Base-by-base conservation (phyloP, 2,888 invertebrate genomes). In the Zaprionus obscuricornis region DNA sequence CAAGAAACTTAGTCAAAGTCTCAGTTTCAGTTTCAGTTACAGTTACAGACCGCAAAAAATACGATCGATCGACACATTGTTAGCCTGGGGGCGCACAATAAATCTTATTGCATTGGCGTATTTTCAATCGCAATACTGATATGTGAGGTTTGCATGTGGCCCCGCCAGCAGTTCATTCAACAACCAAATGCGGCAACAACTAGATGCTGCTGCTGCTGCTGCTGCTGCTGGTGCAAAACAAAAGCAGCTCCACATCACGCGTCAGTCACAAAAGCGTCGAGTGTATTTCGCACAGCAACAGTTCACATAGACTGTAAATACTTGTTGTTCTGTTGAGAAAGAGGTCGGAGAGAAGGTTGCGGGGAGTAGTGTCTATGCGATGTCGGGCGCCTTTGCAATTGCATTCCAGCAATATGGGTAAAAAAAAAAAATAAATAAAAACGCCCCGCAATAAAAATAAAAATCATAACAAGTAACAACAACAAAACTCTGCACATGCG, bases 1-100 rank as follows among this genome's bases (percentile, higher is more conserved):
- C n/a, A n/a, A n/a, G n/a, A n/a, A n/a, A n/a, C n/a, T n/a, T n/a
- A n/a, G n/a, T n/a, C n/a, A 22, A 46, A 51, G 65, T 47, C 39
- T 45, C 50, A 34, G 51, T 43, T 45, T 33, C 55, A 33, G 34
- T 45, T 42, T n/a, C n/a, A n/a, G n/a, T n/a, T n/a, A n/a, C n/a
- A n/a, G 40, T 60, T 50, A 50, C 49, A 54, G 62, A 56, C 57
- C 63, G 62, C n/a, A n/a, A n/a, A n/a, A n/a, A n/a, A n/a, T n/a
- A n/a, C n/a, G n/a, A n/a, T n/a, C n/a, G n/a, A n/a, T n/a, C n/a
- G n/a, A n/a, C n/a, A n/a, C n/a, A n/a, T n/a, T n/a, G n/a, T n/a
- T n/a, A 63, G 49, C 82, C 75, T n/a, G 45, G 34, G 49, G 82
- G 78, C 76, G 31, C 42, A 34, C 79, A 57, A 78, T 78, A 78